Conservation (phyloP, 2,113 vertebrate species). For the Thryonomys swinderianus region DNA sequence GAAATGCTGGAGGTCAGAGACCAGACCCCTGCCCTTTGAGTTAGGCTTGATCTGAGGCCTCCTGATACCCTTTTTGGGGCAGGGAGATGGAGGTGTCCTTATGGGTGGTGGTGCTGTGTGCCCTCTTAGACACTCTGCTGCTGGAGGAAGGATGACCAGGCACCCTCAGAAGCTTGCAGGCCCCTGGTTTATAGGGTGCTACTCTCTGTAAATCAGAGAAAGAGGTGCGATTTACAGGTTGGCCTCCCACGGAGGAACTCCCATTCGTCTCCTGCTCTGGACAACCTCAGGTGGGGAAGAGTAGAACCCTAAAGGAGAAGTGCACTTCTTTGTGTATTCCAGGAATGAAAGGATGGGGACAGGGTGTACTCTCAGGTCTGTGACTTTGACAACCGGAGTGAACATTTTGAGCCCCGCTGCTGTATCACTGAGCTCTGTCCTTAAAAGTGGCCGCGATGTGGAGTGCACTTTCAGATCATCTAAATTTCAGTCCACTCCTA, state of each 20-base stretch:
- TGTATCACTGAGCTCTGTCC: not conserved
- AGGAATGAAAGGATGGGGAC: not conserved
- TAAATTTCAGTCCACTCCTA: not conserved
- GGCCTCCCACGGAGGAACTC: not conserved
- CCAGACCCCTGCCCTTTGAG: not conserved
- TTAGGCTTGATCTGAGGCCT: not conserved
- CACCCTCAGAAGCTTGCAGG: not conserved
- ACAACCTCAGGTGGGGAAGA: not conserved
- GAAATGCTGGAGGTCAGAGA: not conserved
- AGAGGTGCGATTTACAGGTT: not conserved
- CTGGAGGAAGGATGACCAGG: not conserved
- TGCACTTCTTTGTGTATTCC: not conserved
- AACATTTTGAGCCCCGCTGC: not conserved
- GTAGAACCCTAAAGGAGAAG: not conserved
- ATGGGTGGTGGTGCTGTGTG: not conserved
- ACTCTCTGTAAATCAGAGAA: not conserved
- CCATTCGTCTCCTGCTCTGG: not conserved
- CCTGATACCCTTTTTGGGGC: not conserved
- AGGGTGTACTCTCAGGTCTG: not conserved
- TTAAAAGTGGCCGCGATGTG: not conserved
- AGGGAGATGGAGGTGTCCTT: not conserved
- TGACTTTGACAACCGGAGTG: not conserved
- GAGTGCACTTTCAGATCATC: not conserved
- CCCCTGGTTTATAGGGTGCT: not conserved
- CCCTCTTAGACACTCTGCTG: not conserved